These are phyloP conservation scores for Copidosoma floridanum DNA, from an alignment of 1,140 invertebrate species.

Conservation along the genomic window DNA sequence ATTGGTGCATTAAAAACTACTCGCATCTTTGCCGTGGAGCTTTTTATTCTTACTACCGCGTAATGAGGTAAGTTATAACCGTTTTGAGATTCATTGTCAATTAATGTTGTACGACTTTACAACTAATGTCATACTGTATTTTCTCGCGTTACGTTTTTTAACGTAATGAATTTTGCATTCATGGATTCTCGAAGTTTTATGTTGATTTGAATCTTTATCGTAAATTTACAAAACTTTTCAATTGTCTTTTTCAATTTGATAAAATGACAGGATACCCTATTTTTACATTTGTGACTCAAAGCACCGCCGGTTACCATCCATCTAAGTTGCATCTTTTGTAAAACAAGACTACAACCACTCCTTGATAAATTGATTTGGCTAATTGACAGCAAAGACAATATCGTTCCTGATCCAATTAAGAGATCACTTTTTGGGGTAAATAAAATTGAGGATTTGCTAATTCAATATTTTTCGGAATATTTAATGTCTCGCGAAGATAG, in stretches of 20 bases:
- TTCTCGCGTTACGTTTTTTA: background rate
- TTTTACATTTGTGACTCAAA: background rate
- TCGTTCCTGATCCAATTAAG: slow-evolving; percentile 14
- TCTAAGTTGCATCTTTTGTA: slow-evolving; percentile 11
- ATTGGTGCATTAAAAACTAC: no score
- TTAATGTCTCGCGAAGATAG: slow-evolving; percentile 10
- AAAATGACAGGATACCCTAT: background rate
- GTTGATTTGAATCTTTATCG: background rate
- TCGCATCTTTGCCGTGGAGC: background rate
- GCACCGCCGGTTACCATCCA: slow-evolving; percentile 6
- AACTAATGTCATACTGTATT: background rate
- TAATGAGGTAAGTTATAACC: background rate
- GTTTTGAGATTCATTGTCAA: background rate
- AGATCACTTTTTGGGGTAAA: slow-evolving; percentile 10
- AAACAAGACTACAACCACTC: background rate
- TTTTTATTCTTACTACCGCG: background rate
- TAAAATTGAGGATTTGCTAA: slow-evolving; percentile 22
- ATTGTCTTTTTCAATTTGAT: background rate
- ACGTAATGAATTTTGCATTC: background rate
- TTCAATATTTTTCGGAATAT: slow-evolving; percentile 14
- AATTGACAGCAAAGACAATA: slow-evolving; percentile 16
- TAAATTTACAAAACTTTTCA: background rate
- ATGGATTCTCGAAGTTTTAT: background rate
- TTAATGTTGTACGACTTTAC: background rate
- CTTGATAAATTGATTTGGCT: slow-evolving; percentile 5